Conservation (phyloP, 2,797 vertebrate genomes). For the Oreochromis mossambicus region DNA sequence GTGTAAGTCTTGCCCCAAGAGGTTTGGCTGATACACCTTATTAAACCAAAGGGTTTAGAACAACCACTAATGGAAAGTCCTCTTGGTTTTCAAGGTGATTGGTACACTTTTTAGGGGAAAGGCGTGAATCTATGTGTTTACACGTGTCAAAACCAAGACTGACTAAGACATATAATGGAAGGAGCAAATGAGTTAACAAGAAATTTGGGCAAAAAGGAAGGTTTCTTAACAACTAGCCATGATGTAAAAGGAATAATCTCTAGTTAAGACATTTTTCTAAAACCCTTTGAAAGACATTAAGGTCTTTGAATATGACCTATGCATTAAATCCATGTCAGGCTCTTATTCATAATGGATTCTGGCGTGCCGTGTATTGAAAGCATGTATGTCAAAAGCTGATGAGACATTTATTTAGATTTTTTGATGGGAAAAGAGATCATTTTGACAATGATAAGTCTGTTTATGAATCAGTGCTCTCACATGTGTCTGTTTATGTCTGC, state of each 20-base stretch:
- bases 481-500: slow-evolving; percentile 61
- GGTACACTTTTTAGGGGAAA: neutral
- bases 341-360: slow-evolving; percentile 51
- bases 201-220: slow-evolving; percentile 51
- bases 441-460: slow-evolving; percentile 49
- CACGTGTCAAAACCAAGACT: neutral
- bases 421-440: slow-evolving; percentile 46
- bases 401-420: slow-evolving; percentile 21
- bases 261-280: slow-evolving; percentile 41
- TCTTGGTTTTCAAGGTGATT: neutral
- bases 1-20: neutral
- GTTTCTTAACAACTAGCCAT: slow-evolving; percentile 48
- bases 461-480: slow-evolving; percentile 62
- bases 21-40: slow-evolving; percentile 12
- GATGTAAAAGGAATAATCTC: slow-evolving; percentile 53
- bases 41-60: slow-evolving; percentile 18
- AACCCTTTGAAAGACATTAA: slow-evolving; percentile 58
- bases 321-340: slow-evolving; percentile 44
- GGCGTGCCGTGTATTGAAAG: slow-evolving; percentile 22
- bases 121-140: neutral
- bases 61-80: slow-evolving; percentile 32
- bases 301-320: slow-evolving; percentile 48
- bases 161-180: neutral
- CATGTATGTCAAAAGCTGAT: slow-evolving; percentile 40
- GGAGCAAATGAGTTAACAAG: slow-evolving; percentile 1